A percentile compares a stretch with the other conserved stretches of the same genome.
These are phyloP conservation scores for Epinephelus moara DNA, from an alignment of 2,113 vertebrate genomes.

Conservation along the genomic window DNA sequence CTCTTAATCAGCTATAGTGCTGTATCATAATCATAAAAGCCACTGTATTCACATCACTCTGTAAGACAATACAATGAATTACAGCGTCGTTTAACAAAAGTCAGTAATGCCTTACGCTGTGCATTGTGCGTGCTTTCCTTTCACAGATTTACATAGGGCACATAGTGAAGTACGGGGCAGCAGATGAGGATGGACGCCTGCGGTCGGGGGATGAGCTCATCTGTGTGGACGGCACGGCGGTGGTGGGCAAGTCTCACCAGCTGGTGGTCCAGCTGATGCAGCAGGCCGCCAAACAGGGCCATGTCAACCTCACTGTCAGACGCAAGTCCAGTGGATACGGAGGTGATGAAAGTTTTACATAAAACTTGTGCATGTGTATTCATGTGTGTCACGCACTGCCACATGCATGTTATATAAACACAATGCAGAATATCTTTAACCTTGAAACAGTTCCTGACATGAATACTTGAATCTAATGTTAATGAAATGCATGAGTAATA, in stretches of 20 bases:
- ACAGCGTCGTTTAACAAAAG: background rate
- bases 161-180: constrained; percentile 97
- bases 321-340: constrained; percentile 92
- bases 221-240: constrained; percentile 97
- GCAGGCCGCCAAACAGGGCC: constrained; percentile 97
- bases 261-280: constrained; percentile 99
- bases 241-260: constrained; percentile 98
- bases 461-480: background rate
- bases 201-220: constrained; percentile 97
- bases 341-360: constrained; percentile 80
- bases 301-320: constrained; percentile 96
- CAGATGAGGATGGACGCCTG: constrained; percentile 96
- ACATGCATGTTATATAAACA: constrained; percentile 13
- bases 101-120: background rate
- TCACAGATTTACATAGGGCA: constrained; percentile 95
- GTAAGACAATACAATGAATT: background rate
- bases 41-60: background rate
- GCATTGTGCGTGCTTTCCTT: constrained; percentile 3
- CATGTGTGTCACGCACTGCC: background rate
- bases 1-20: constrained; percentile 5
- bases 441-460: background rate
- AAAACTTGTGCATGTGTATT: constrained; percentile 6
- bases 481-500: background rate
- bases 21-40: constrained; percentile 8
- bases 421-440: background rate